Base-by-base conservation (phyloP, 2,888 invertebrate genomes). In the Eupithecia vulgata region DNA sequence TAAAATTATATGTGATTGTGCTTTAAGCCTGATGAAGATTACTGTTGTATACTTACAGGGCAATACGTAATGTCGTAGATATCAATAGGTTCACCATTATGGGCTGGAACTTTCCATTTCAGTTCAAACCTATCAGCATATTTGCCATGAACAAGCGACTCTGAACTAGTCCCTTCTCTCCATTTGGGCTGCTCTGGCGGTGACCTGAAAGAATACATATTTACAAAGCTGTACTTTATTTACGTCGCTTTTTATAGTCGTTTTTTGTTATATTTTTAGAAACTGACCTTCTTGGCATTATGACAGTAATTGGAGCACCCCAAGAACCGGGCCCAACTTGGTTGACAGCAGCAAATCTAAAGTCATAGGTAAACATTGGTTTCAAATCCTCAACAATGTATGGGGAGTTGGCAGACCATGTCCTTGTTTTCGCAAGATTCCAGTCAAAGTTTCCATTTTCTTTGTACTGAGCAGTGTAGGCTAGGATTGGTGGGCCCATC, bases 41-140 rank as follows among this genome's bases (percentile, higher is more conserved):
- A 17, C 10, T 17, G 34, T 65, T 15, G 17, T 48, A 5, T 62
- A 90, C 91, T 96, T 95, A 98, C 97, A 86, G 96, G 96, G 88
- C 98, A 98, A 90, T 96, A 97, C 87, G 95, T 96, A 79, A 98
- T 95, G 88, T 96, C 95, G 90, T 98, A 98, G 88, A 95, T 95
- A 86, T 97, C 97, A 84, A 98, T 98, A 37, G 97, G 97, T 90
- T 98, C 98, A 12, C 98, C 98, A 90, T 98, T 98, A 86, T 98
- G 97, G 68, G 97, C 96, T 0, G 98, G 98, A 68, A 97, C 96
- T 83, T 96, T 96, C 98, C 98, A 98, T 85, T 96, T 95, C 30
- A 98, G 89, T 85, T 98, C 97, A 86, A 96, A 98, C 86, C 96
- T 96, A 90, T 97, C 97, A 37, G 96, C 96, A 88, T 96, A 98